Evolutionary conservation across 2,797 vertebrate genomes (phyloP).

Genomic region (Syncerus caffer): DNA sequence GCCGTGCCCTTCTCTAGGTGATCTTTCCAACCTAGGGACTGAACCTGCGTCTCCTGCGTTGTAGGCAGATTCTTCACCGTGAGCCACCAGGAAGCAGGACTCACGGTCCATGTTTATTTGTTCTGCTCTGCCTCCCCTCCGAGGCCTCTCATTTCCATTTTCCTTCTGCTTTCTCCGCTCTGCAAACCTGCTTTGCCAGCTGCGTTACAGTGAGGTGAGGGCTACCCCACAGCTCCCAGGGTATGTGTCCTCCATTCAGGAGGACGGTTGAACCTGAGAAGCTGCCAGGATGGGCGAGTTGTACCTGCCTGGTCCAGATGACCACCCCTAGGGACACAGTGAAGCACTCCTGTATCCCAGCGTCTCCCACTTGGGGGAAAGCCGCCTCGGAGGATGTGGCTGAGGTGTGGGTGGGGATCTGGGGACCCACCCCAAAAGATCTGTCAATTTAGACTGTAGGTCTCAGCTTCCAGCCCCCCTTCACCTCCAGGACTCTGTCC

Average conservation of each 20-base stretch:
- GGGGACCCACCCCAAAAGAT: no score
- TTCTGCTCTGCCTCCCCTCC: neutral
- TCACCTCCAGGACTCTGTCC: neutral
- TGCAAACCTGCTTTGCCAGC: neutral
- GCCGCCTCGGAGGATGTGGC: no score
- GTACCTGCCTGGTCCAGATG: neutral
- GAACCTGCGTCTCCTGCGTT: rapidly evolving
- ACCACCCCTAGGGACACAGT: neutral
- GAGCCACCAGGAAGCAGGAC: neutral
- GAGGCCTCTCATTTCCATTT: neutral
- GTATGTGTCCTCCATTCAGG: neutral
- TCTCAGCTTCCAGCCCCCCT: neutral
- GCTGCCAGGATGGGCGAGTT: no score
- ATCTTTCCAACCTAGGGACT: neutral
- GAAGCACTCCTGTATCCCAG: neutral
- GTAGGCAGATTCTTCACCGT: neutral
- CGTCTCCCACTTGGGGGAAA: rapidly evolving
- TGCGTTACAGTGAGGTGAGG: neutral
- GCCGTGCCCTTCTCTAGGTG: rapidly evolving
- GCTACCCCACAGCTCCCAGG: neutral
- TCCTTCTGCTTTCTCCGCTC: neutral
- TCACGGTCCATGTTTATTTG: rapidly evolving
- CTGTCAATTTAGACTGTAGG: neutral
- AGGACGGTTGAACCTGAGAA: neutral
- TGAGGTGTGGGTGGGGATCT: neutral